Evolutionary conservation across 2,888 invertebrate species (phyloP), one percentile per base, ranked within the genome.

Genomic region (Crioceris asparagi): DNA sequence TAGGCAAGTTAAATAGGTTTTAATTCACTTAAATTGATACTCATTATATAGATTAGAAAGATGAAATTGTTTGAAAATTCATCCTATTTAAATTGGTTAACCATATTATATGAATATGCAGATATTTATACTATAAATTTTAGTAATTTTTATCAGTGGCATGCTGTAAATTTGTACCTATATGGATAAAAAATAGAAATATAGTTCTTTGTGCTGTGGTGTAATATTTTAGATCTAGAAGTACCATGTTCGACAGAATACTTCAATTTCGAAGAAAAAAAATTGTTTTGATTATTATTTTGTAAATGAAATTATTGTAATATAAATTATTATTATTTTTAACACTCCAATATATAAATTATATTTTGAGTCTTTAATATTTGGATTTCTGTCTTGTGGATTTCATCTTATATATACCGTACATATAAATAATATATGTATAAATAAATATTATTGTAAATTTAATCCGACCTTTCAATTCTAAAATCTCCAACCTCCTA

Each of bases 131-230:
- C 52, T 53, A 49, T 57, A 57, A 59, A 57, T 53, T 48, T 47
- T 59, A 57, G 57, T 55, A 53, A 48, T 37, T 47, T 46, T 58
- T 60, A 57, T n/a, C 58, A 59, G 59, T 61, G 54, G 55, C 58
- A 57, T 59, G 57, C 60, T 64, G 64, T 65, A 65, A 62, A 65
- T 64, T 65, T 65, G 64, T 65, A 63, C 62, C 65, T 65, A 65
- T 65, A 63, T 64, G 64, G 63, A 64, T 64, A 62, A 60, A 55
- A 59, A 49, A 42, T 64, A 64, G 61, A 57, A 54, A 44, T 59
- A 62, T 65, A 65, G 64, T 50, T 66, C 60, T 62, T 66, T 65
- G 66, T 66, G 66, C 65, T 66, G 66, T 66, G 66, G 65, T 66
- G 65, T 66, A 65, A 62, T 61, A 61, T 58, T 61, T 62, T 64